A percentile compares a stretch with the other conserved stretches of the same genome.
Evolutionary conservation across 64 coral and sea anemone genomes (phyloP).

Genomic region (Actinia equina): DNA sequence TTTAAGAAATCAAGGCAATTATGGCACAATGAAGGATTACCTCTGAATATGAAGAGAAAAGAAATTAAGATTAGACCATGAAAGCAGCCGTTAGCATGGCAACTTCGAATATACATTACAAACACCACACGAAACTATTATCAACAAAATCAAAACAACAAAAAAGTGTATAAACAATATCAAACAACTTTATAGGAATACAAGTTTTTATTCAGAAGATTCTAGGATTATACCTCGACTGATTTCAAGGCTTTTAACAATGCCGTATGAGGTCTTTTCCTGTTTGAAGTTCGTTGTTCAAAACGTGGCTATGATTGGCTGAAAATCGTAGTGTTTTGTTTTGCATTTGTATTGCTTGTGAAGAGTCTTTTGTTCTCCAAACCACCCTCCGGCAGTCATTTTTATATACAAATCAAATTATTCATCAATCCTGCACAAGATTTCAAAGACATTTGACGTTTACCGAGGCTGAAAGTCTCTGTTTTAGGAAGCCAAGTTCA

Average conservation of each 20-base stretch:
- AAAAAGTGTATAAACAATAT: not conserved
- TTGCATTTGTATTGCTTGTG: not conserved
- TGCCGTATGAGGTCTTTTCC: conserved; percentile 1
- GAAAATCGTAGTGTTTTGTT: not conserved
- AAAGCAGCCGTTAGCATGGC: not conserved
- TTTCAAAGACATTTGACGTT: not conserved
- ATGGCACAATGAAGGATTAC: too few relatives aligned
- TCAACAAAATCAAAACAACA: not conserved
- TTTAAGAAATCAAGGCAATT: too few relatives aligned
- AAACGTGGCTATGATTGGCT: not conserved
- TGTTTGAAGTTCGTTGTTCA: not conserved
- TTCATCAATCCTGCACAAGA: not conserved
- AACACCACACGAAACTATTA: not conserved
- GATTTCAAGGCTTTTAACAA: not conserved
- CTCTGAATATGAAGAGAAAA: not conserved
- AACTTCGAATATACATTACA: not conserved
- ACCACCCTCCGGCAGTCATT: not conserved
- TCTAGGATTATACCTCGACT: not conserved
- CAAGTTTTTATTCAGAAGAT: not conserved
- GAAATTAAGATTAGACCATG: not conserved
- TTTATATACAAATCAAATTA: not conserved
- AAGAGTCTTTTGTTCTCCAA: not conserved
- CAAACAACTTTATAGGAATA: not conserved
- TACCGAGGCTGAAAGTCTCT: not conserved
- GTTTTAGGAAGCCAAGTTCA: not conserved